Conservation (phyloP, 2,797 vertebrate species). For the Rachycentron canadum region DNA sequence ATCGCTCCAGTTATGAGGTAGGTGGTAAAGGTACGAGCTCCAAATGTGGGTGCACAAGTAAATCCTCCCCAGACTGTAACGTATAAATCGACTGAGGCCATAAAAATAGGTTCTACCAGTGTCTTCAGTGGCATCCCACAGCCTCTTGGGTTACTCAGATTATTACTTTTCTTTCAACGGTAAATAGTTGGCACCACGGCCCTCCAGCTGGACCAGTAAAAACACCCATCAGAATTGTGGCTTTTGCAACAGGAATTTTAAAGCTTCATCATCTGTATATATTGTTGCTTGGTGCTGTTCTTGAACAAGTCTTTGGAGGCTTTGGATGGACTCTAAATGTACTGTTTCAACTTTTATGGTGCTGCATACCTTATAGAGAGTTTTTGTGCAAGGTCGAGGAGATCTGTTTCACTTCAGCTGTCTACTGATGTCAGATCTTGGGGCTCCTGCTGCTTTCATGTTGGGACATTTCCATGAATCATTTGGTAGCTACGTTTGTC, state of each 20-base stretch:
- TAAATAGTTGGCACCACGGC: conserved; percentile 32
- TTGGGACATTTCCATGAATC: neutral
- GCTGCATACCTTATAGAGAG: conserved; percentile 7
- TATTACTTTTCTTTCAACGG: conserved; percentile 38
- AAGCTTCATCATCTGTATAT: conserved; percentile 21
- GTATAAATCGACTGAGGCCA: conserved; percentile 47
- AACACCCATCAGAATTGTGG: conserved; percentile 19
- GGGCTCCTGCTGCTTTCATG: neutral
- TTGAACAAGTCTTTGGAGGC: conserved; percentile 13
- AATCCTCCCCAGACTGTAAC: conserved; percentile 45
- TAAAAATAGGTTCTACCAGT: conserved; percentile 45
- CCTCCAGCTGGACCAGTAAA: conserved; percentile 21
- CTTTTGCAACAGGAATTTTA: conserved; percentile 32
- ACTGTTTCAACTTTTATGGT: neutral
- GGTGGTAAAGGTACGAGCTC: conserved; percentile 50
- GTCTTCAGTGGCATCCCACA: conserved; percentile 34
- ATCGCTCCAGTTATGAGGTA: conserved; percentile 2
- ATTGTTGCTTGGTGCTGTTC: conserved; percentile 28
- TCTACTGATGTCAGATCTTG: conserved; percentile 4
- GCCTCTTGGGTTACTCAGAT: conserved; percentile 43
- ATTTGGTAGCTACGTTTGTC: neutral
- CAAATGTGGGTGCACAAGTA: conserved; percentile 67
- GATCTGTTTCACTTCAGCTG: neutral
- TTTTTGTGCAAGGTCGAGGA: neutral
- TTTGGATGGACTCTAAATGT: neutral